Conservation (phyloP, 2,113 vertebrate genomes). For the Telmatochromis sp. region DNA sequence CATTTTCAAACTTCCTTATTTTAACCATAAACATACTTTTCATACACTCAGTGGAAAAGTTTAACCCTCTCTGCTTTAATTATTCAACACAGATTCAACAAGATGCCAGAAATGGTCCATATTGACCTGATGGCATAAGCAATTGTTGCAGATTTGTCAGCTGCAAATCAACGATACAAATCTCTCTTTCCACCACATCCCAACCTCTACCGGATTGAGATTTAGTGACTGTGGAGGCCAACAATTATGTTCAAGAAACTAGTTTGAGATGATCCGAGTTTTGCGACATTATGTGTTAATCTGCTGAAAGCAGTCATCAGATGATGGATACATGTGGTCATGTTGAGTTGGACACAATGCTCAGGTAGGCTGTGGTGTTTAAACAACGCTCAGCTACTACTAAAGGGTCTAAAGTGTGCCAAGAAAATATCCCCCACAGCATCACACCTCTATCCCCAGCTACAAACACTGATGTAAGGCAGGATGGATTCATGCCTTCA, state of each 20-base stretch:
- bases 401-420: background rate
- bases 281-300: background rate
- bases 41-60: background rate
- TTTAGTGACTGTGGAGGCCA: background rate
- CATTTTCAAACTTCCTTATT: background rate
- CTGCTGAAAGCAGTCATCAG: background rate
- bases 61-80: background rate
- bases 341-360: background rate
- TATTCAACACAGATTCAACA: background rate
- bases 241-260: background rate
- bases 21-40: background rate
- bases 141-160: background rate
- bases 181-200: background rate
- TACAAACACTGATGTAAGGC: background rate
- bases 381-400: background rate
- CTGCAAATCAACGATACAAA: background rate
- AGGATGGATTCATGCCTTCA: background rate
- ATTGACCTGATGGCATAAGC: background rate
- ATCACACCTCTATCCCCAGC: background rate
- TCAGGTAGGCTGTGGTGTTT: background rate
- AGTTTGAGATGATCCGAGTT: background rate
- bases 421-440: background rate
- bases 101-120: background rate
- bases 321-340: background rate
- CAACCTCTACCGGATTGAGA: background rate